phyloP scores from a whole-genome alignment of 2,113 vertebrate species.

The Brachirus orientalis region DNA sequence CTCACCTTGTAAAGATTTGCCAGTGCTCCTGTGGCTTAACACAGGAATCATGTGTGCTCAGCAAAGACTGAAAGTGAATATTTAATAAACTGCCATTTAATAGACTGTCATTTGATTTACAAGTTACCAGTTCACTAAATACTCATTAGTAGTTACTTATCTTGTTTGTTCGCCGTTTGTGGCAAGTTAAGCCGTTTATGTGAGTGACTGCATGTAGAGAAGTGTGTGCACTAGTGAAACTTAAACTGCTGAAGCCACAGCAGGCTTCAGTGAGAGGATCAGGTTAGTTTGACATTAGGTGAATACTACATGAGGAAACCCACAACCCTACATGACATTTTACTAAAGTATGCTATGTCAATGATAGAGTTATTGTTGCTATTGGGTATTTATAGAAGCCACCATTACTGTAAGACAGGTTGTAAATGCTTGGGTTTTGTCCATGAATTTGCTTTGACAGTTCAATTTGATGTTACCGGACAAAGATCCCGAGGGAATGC shows the following conservation, averaged over 20 bases:
- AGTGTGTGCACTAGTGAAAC: constrained; percentile 36
- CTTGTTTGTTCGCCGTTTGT: no score
- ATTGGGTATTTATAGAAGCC: constrained; percentile 69
- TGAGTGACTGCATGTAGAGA: not conserved
- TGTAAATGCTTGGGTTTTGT: constrained; percentile 30
- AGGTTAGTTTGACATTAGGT: constrained; percentile 65
- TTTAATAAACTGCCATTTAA: no score
- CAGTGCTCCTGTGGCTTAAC: not conserved
- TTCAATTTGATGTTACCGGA: constrained; percentile 5
- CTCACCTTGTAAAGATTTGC: constrained; percentile 9
- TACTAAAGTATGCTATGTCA: constrained; percentile 45
- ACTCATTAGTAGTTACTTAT: no score
- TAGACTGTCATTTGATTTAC: no score
- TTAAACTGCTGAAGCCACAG: constrained; percentile 32
- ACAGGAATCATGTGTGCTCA: not conserved
- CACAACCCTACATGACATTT: constrained; percentile 62
- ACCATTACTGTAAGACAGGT: constrained; percentile 45
- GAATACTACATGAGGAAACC: constrained; percentile 70
- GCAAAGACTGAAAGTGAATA: constrained; percentile 32
- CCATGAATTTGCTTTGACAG: constrained; percentile 4
- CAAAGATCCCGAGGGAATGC: not conserved
- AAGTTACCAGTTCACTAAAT: no score
- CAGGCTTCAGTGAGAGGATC: constrained; percentile 53
- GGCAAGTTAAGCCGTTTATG: not conserved
- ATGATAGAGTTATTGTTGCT: constrained; percentile 40